Evolutionary conservation across 1,140 invertebrate species (phyloP).

Genomic region (Tetragnatha versicolor): DNA sequence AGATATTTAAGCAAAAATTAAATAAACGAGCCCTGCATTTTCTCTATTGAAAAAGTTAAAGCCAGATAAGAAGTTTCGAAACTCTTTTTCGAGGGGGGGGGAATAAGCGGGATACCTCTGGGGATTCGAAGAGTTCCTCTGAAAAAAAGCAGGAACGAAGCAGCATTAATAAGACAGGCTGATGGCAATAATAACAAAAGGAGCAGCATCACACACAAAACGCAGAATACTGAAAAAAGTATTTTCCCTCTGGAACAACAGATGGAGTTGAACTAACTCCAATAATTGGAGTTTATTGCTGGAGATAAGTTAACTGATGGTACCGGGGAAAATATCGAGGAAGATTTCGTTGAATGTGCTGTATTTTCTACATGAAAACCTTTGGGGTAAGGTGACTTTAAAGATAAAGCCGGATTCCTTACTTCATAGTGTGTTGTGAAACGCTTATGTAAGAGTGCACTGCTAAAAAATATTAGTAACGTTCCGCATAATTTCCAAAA

Average conservation of each 20-base stretch:
- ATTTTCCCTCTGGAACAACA: not conserved
- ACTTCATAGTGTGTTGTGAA: too few species aligned
- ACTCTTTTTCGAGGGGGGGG: too few species aligned
- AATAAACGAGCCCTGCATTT: too few species aligned
- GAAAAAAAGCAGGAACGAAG: not conserved
- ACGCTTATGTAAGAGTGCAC: too few species aligned
- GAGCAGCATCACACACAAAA: constrained; percentile 3
- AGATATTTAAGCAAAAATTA: too few species aligned
- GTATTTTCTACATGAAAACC: not conserved
- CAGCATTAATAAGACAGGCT: not conserved
- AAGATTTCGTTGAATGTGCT: not conserved
- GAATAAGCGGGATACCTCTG: too few species aligned
- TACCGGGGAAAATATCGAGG: not conserved
- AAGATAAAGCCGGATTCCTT: too few species aligned
- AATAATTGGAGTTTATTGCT: constrained; percentile 29
- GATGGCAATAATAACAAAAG: constrained; percentile 6
- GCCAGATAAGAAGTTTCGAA: too few species aligned
- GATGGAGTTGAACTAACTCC: constrained; percentile 32
- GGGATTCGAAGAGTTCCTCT: not conserved
- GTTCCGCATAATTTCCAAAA: too few species aligned
- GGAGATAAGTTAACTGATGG: not conserved
- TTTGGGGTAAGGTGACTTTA: too few species aligned
- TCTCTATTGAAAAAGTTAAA: too few species aligned
- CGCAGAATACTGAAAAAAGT: constrained; percentile 5
- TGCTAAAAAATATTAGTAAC: too few species aligned